Conservation (phyloP, 2,113 vertebrate genomes). For the Cyanoderma ruficeps region DNA sequence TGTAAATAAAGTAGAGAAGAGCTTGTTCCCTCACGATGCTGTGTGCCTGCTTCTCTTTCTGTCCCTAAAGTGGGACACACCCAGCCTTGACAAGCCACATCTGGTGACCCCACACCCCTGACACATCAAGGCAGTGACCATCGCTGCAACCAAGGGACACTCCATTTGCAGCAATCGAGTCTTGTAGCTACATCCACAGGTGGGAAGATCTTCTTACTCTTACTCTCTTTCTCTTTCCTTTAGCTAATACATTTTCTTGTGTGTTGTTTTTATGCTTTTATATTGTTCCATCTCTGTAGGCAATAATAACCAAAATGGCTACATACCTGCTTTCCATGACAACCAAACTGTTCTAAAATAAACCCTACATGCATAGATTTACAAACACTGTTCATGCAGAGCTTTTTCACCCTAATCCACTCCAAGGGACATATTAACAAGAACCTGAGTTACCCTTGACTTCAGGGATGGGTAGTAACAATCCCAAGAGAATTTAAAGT, state of each 20-base stretch:
- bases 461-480: fast-evolving
- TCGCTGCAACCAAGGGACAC: fast-evolving
- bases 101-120: fast-evolving
- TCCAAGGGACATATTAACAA: background rate
- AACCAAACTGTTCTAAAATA: background rate
- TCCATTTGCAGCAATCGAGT: background rate
- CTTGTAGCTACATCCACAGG: background rate
- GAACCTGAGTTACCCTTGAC: background rate
- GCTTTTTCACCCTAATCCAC: background rate
- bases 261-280: background rate
- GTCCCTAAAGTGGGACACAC: too few species aligned
- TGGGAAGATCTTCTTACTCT: background rate
- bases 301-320: background rate
- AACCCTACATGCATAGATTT: background rate
- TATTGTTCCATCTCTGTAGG: background rate
- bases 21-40: too few species aligned
- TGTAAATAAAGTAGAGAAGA: too few species aligned
- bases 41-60: too few species aligned
- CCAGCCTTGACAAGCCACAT: too few species aligned
- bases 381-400: background rate
- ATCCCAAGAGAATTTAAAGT: background rate
- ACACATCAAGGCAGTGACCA: background rate
- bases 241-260: background rate
- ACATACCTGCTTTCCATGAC: background rate
- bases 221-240: background rate